Base-by-base conservation (phyloP, 2,113 vertebrate species). In the Lophius piscatorius region DNA sequence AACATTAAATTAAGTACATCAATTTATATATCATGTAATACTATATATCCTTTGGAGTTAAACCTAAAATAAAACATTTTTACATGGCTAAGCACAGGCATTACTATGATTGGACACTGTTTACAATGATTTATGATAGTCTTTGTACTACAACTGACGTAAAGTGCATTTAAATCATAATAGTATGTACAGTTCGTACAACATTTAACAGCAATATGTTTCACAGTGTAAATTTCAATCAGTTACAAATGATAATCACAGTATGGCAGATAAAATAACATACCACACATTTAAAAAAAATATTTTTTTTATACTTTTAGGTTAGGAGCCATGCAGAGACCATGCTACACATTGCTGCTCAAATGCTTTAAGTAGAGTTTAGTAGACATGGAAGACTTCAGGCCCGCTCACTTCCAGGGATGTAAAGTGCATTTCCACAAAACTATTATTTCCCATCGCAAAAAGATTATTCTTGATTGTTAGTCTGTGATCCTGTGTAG, bases 191-290 rank as follows among this genome's bases (percentile, higher is more conserved):
- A 54, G 41, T 69, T 22, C 29, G 2, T 59, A 52, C n/a, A 55
- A 58, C 38, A 26, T 46, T 62, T 39, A 62, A 72, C 54, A 79
- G 61, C 33, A 74, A 60, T 68, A 59, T 61, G 55, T 49, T 44
- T 83, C 81, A 88, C 85, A 87, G 83, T 90, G 85, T 71, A 75
- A 70, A 47, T 70, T 65, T 54, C 39, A 68, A 82, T 74, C 51
- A 69, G 64, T 74, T 67, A 74, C 58, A 80, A 73, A 58, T 58
- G 63, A 76, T 45, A 78, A 70, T 64, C 66, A 79, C 41, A 54
- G 76, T 49, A 81, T 55, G 38, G 11, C 38, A 67, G 33, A 56
- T 49, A 9, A 68, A 67, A 54, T n/a, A 70, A 13, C 33, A 21
- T 13, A 20, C 26, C 40, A 28, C 49, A 85, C 54, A 66, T 70